Percentiles rank a stretch among this genome's conserved stretches.
Conservation (phyloP, 2,113 vertebrate genomes). For the Pteruthius melanotis region DNA sequence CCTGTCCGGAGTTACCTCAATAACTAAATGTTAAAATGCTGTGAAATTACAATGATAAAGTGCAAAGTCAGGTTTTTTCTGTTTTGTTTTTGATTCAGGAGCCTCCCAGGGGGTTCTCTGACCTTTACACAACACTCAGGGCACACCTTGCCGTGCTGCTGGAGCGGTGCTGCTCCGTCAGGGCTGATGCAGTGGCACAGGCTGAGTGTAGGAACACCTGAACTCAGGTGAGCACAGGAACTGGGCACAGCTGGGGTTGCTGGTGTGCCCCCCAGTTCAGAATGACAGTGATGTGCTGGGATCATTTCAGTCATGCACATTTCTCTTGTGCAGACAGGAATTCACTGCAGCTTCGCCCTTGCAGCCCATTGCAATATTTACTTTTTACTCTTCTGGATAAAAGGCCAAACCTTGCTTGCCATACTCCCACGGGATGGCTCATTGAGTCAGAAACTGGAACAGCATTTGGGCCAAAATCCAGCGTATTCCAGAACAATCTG, state of each 20-base stretch:
- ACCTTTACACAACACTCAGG: background rate
- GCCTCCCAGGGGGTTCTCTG: background rate
- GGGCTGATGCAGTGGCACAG: too few relatives aligned
- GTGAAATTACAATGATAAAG: background rate
- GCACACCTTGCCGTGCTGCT: background rate
- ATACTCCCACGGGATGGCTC: background rate
- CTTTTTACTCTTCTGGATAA: background rate
- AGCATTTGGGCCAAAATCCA: slow-evolving; percentile 1
- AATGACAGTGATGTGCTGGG: background rate
- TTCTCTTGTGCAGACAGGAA: background rate
- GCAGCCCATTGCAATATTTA: background rate
- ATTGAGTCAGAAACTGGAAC: background rate
- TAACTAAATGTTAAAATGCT: background rate
- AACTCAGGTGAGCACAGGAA: background rate
- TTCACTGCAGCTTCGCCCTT: background rate
- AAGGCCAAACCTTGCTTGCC: background rate
- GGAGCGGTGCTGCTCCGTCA: background rate
- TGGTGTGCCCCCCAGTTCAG: background rate
- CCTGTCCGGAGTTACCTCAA: background rate
- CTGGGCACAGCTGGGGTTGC: background rate
- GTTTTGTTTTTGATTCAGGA: background rate
- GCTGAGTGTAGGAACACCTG: fast-evolving
- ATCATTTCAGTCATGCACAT: background rate
- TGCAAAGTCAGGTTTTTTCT: background rate
- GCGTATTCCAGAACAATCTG: background rate